Evolutionary conservation across 2,888 invertebrate species (phyloP).

Genomic region (Cerastis leucographa): DNA sequence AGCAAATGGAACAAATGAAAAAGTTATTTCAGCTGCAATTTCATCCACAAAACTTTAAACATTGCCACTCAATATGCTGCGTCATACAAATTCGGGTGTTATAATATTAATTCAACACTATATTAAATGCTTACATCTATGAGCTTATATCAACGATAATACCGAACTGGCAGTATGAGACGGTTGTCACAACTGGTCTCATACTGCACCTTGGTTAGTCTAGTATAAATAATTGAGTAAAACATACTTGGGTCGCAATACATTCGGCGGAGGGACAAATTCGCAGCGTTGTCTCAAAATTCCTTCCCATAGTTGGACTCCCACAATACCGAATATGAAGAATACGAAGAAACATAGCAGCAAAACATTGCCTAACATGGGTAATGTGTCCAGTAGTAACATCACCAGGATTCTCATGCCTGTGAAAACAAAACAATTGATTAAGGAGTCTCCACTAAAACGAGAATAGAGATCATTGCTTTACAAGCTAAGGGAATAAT

Average conservation of each 20-base stretch:
- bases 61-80: conserved; percentile 69
- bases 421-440: conserved; percentile 81
- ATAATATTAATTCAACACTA: conserved; percentile 65
- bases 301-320: conserved; percentile 99
- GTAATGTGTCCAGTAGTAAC: conserved; percentile 99
- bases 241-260: conserved; percentile 94
- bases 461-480: not conserved
- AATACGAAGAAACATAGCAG: conserved; percentile 99
- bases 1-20: conserved; percentile 84
- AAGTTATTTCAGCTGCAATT: conserved; percentile 78
- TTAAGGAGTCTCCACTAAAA: not conserved
- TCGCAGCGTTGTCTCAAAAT: conserved; percentile 98
- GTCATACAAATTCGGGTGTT: conserved; percentile 65
- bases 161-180: conserved; percentile 61
- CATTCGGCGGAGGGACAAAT: conserved; percentile 93
- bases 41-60: conserved; percentile 72
- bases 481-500: not conserved
- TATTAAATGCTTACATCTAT: conserved; percentile 69
- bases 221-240: conserved; percentile 40
- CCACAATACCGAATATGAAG: conserved; percentile 99
- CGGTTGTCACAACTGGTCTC: conserved; percentile 39
- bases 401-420: conserved; percentile 99
- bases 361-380: conserved; percentile 99
- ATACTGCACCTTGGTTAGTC: conserved; percentile 40
- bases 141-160: conserved; percentile 56